Evolutionary conservation across 2,888 invertebrate genomes (phyloP).

Genomic region (Boloria euphrosyne): DNA sequence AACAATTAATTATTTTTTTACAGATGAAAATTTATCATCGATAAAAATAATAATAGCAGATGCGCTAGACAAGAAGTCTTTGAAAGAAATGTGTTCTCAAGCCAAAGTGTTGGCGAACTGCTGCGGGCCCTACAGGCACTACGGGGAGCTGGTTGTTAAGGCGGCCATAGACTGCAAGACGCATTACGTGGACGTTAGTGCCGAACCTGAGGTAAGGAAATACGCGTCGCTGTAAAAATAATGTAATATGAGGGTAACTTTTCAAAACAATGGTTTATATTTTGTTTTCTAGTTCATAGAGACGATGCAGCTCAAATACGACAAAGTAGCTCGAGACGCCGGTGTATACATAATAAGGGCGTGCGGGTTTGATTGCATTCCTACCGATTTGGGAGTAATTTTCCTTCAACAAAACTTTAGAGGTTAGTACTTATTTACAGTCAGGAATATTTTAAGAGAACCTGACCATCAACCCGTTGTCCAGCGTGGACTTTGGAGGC

Average conservation of each 20-base stretch:
- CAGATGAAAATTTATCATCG: conserved; percentile 83
- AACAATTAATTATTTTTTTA: conserved; percentile 42
- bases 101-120: conserved; percentile 93
- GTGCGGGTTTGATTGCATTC: conserved; percentile 97
- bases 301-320: conserved; percentile 91
- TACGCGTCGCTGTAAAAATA: no score
- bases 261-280: no score
- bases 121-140: conserved; percentile 94
- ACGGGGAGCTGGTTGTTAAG: conserved; percentile 94
- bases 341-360: conserved; percentile 94
- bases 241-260: no score
- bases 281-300: conserved; percentile 87
- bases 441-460: no score
- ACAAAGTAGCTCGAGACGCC: conserved; percentile 87
- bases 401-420: conserved; percentile 89
- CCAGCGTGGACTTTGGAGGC: no score
- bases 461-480: no score
- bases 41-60: conserved; percentile 90
- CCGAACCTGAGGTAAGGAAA: conserved; percentile 92
- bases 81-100: conserved; percentile 90
- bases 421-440: conserved; percentile 65
- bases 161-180: conserved; percentile 92
- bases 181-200: conserved; percentile 96
- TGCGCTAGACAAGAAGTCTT: conserved; percentile 86
- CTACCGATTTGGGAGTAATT: conserved; percentile 92